A percentile compares a stretch with the other conserved stretches of the same genome.
phyloP scores from a whole-genome alignment of 2,888 invertebrate genomes.

The Lasius platythorax region DNA sequence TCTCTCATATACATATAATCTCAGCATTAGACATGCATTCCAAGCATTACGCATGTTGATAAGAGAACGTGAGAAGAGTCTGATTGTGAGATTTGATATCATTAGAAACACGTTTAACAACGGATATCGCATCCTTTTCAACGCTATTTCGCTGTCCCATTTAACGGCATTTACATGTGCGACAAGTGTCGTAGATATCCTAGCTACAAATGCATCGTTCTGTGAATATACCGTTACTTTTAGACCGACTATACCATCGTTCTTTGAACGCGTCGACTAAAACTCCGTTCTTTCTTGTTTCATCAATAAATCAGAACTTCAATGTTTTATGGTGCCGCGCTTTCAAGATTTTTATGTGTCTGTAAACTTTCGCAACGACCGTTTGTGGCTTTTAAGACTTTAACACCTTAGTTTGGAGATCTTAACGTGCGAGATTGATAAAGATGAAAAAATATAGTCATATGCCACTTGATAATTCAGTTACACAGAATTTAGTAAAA shows the following conservation, averaged over 20 bases:
- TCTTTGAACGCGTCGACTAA: constrained; percentile 3
- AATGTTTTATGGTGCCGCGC: constrained; percentile 37
- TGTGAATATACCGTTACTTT: constrained; percentile 45
- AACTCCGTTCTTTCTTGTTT: not conserved
- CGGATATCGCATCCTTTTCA: not conserved
- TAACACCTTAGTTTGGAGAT: constrained; percentile 11
- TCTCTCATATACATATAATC: not conserved
- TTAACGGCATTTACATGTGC: constrained; percentile 43
- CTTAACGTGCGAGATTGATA: constrained; percentile 16
- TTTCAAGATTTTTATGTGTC: constrained; percentile 33
- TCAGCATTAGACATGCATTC: not conserved
- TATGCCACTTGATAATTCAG: not conserved
- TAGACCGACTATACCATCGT: constrained; percentile 18
- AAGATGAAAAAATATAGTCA: not conserved
- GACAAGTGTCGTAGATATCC: constrained; percentile 27
- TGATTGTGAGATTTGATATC: not conserved
- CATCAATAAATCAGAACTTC: constrained; percentile 25
- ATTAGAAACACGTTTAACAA: constrained; percentile 14
- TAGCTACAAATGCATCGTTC: constrained; percentile 50
- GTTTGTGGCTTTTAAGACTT: constrained; percentile 7
- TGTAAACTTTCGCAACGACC: constrained; percentile 31
- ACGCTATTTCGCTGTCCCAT: constrained; percentile 9
- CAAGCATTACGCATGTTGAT: not conserved
- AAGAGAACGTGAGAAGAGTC: constrained; percentile 5
- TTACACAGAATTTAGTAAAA: not conserved